A percentile compares a stretch with the other conserved stretches of the same genome.
Conservation (phyloP, 2,888 invertebrate genomes). For the Reticulitermes lucifugus region DNA sequence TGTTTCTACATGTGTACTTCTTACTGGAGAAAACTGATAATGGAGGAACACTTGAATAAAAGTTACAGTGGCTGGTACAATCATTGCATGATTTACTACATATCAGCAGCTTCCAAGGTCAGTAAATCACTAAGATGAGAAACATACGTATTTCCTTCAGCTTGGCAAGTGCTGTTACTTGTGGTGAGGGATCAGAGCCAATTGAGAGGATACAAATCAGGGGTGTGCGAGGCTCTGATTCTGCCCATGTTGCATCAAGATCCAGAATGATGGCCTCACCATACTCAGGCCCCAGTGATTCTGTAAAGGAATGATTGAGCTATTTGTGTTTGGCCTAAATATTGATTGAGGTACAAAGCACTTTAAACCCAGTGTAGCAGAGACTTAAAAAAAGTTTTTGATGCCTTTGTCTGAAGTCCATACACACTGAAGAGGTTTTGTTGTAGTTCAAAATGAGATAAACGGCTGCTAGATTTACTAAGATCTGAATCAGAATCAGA, state of each 20-base stretch:
- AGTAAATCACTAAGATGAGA: background rate
- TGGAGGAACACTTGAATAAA: too few relatives aligned
- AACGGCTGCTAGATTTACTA: too few relatives aligned
- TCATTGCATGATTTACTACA: background rate
- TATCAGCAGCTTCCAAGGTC: background rate
- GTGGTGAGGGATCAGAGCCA: conserved; percentile 96
- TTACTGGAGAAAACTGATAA: too few relatives aligned
- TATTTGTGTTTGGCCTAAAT: too few relatives aligned
- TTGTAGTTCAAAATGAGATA: too few relatives aligned
- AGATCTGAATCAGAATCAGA: too few relatives aligned
- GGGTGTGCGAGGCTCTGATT: conserved; percentile 90
- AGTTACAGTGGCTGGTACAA: background rate
- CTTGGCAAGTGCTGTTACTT: conserved; percentile 89
- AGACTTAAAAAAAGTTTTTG: too few relatives aligned
- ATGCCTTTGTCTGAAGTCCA: too few relatives aligned
- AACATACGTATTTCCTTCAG: conserved; percentile 83
- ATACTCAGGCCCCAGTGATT: conserved; percentile 87
- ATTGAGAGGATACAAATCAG: conserved; percentile 93
- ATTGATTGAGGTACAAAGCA: too few relatives aligned
- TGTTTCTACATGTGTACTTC: too few relatives aligned
- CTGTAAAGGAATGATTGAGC: conserved; percentile 61
- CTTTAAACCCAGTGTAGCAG: too few relatives aligned
- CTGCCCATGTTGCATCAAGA: conserved; percentile 89
- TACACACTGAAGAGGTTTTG: too few relatives aligned
- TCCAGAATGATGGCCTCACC: conserved; percentile 94